These are phyloP conservation scores for Plebejus argus DNA, from an alignment of 2,888 invertebrate genomes.

Conservation along the genomic window DNA sequence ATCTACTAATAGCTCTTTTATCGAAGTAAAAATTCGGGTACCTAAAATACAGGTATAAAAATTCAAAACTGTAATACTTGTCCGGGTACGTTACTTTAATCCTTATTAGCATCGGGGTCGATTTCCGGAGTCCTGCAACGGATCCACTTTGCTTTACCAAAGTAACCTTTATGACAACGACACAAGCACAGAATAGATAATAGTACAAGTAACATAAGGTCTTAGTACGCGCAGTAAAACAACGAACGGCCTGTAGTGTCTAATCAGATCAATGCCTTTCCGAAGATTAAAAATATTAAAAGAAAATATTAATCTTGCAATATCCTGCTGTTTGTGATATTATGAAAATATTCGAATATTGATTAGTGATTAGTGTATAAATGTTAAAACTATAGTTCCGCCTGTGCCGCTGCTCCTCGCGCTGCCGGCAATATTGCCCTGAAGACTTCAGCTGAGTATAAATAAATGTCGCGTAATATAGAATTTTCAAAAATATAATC, in stretches of 20 bases:
- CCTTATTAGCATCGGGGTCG: conserved; percentile 3
- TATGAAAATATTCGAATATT: not conserved
- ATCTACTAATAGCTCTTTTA: no score
- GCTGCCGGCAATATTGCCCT: no score
- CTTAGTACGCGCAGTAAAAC: not conserved
- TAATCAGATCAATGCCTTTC: conserved; percentile 15
- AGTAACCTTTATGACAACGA: not conserved
- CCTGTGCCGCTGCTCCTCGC: no score
- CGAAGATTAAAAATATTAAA: conserved; percentile 7
- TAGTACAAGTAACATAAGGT: no score
- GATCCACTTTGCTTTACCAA: no score
- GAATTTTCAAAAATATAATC: no score
- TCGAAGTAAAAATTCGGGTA: no score
- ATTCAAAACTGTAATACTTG: not conserved
- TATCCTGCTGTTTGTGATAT: not conserved
- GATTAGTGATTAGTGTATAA: not conserved
- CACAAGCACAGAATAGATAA: no score
- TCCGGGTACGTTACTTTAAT: not conserved
- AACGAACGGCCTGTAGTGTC: not conserved
- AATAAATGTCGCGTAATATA: no score
- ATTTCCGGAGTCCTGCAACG: not conserved
- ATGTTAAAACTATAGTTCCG: not conserved
- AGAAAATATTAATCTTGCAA: conserved; percentile 11
- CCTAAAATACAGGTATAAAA: not conserved
- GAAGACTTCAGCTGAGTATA: no score